A percentile compares a stretch with the other conserved stretches of the same genome.
Evolutionary conservation across 2,888 invertebrate genomes (phyloP).

Genomic region (Anoncus sp.): DNA sequence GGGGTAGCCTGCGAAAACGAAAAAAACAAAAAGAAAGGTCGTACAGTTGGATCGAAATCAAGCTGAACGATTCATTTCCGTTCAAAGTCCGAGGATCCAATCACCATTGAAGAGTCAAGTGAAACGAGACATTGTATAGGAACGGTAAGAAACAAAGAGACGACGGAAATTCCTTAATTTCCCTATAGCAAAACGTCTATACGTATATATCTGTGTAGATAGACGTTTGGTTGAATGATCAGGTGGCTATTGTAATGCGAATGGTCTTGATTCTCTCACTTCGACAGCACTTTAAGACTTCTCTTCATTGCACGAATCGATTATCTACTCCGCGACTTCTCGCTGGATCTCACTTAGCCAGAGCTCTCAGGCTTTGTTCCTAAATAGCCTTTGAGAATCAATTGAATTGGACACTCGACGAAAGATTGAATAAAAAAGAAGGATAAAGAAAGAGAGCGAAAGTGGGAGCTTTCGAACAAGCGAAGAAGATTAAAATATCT

Average conservation of each 20-base stretch:
- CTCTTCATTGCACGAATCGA: constrained; percentile 57
- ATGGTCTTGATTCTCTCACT: constrained; percentile 31
- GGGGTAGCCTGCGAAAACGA: no score
- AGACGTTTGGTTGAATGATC: constrained; percentile 44
- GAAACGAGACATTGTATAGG: constrained; percentile 13
- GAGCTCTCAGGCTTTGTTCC: constrained; percentile 52
- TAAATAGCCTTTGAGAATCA: constrained; percentile 53
- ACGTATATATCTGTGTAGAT: background rate
- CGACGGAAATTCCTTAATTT: constrained; percentile 38
- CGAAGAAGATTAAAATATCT: constrained; percentile 12
- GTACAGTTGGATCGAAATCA: constrained; percentile 7
- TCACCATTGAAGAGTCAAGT: constrained; percentile 24
- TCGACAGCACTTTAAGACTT: constrained; percentile 58
- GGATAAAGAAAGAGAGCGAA: constrained; percentile 23
- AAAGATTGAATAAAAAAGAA: constrained; percentile 48
- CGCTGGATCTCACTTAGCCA: constrained; percentile 55
- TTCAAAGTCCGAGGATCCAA: constrained; percentile 16
- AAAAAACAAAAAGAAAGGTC: no score
- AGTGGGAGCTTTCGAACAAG: constrained; percentile 16
- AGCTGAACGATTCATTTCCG: constrained; percentile 19
- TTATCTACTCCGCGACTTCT: constrained; percentile 52
- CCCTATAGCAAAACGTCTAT: constrained; percentile 6
- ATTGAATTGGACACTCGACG: constrained; percentile 51
- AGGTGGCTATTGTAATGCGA: constrained; percentile 57
- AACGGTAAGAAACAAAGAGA: constrained; percentile 43